A percentile compares a stretch with the other conserved stretches of the same genome.
Conservation (phyloP, 2,888 invertebrate genomes). For the Platycnemis pennipes region DNA sequence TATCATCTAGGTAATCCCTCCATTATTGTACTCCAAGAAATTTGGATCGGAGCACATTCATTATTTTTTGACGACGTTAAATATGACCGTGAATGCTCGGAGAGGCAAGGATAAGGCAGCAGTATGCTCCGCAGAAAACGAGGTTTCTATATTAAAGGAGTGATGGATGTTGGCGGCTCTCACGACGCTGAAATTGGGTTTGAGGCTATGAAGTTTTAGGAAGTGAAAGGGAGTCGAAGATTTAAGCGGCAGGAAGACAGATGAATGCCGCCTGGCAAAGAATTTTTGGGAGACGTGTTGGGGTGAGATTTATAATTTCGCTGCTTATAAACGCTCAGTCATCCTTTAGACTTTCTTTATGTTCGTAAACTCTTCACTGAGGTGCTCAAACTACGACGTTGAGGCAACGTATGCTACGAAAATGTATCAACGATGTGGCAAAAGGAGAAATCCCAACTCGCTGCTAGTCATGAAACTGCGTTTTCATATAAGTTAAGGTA, state of each 20-base stretch:
- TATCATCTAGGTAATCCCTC: background rate
- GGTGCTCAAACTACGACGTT: background rate
- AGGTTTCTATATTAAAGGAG: slow-evolving; percentile 28
- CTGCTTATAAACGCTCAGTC: background rate
- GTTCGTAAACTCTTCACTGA: background rate
- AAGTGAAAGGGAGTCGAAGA: slow-evolving; percentile 29
- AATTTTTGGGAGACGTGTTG: slow-evolving; percentile 23
- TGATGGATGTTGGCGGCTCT: slow-evolving; percentile 35
- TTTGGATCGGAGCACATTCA: background rate
- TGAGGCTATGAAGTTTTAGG: slow-evolving; percentile 36
- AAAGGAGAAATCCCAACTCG: background rate
- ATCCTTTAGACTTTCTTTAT: background rate
- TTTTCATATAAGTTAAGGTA: too few relatives aligned
- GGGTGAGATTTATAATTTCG: slow-evolving; percentile 21
- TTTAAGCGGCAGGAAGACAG: slow-evolving; percentile 26
- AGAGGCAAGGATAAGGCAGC: background rate
- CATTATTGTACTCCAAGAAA: background rate
- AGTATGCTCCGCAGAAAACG: background rate
- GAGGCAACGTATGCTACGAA: background rate
- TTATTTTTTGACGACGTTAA: background rate
- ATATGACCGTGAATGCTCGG: background rate
- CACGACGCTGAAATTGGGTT: background rate
- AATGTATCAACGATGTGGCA: background rate
- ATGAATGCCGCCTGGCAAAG: background rate
- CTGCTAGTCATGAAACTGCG: background rate